Evolutionary conservation across 1,140 invertebrate genomes (phyloP).

Genomic region (Saxidomus purpurata): DNA sequence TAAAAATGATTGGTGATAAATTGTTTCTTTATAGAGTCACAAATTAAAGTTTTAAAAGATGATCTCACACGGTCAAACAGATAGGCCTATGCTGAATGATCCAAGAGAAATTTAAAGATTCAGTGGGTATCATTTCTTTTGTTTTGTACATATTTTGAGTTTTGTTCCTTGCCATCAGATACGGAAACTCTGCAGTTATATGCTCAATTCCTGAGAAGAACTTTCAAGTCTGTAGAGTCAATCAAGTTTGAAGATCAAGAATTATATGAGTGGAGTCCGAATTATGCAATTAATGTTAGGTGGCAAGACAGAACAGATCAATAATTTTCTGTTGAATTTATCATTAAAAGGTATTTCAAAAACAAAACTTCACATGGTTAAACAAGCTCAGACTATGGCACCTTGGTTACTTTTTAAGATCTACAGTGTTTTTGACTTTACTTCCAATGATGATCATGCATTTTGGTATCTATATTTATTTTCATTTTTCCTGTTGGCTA

Average conservation of each 20-base stretch:
- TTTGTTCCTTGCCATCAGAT: background rate
- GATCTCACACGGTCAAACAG: background rate
- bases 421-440: background rate
- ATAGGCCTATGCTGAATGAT: background rate
- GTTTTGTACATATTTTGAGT: background rate
- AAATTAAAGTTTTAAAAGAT: background rate
- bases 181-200: conserved; percentile 6
- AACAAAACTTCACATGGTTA: too few relatives aligned
- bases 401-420: too few relatives aligned
- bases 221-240: too few relatives aligned
- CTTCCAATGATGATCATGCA: too few relatives aligned
- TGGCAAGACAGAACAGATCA: background rate
- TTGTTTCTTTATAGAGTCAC: background rate
- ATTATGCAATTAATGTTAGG: background rate
- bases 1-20: too few relatives aligned
- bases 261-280: conserved; percentile 11
- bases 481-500: background rate
- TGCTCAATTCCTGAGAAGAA: background rate
- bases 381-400: too few relatives aligned
- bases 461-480: background rate
- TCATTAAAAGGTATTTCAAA: too few relatives aligned
- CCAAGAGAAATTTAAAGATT: too few relatives aligned
- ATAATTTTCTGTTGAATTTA: too few relatives aligned
- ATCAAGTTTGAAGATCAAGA: background rate
- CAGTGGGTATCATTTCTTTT: background rate